Evolutionary conservation across 2,113 vertebrate genomes (phyloP).

Genomic region (Oophaga pumilio): DNA sequence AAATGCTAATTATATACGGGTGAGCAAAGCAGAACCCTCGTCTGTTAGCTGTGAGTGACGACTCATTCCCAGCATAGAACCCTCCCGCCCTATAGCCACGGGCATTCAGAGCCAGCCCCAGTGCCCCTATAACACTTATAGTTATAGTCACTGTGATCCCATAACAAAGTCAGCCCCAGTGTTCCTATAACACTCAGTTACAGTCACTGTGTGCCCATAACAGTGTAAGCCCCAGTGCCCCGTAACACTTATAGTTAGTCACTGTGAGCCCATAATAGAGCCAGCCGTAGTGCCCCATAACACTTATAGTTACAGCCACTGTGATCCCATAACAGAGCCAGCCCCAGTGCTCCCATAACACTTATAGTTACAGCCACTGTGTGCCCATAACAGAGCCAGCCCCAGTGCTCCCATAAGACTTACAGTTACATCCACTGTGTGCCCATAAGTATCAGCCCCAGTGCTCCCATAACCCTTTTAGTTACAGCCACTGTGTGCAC

Average conservation of each 20-base stretch:
- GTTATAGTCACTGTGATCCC: neutral
- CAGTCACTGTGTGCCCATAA: neutral
- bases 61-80: too few species aligned
- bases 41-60: too few species aligned
- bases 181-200: neutral
- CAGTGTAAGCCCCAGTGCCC: neutral
- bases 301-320: neutral
- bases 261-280: too few species aligned
- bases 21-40: constrained; percentile 64
- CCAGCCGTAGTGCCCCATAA: neutral
- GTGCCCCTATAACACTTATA: neutral
- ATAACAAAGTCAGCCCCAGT: neutral
- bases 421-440: neutral
- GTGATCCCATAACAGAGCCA: neutral
- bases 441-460: neutral
- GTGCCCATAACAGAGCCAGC: neutral
- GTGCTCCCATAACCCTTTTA: neutral
- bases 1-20: constrained; percentile 97
- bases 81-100: too few species aligned
- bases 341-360: neutral
- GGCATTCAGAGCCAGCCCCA: neutral
- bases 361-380: neutral
- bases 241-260: neutral
- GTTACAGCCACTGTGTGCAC: neutral
- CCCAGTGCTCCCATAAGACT: neutral